These are phyloP conservation scores for Ctenochaetus hawaiiensis DNA, from an alignment of 2,797 vertebrate species.

Conservation along the genomic window DNA sequence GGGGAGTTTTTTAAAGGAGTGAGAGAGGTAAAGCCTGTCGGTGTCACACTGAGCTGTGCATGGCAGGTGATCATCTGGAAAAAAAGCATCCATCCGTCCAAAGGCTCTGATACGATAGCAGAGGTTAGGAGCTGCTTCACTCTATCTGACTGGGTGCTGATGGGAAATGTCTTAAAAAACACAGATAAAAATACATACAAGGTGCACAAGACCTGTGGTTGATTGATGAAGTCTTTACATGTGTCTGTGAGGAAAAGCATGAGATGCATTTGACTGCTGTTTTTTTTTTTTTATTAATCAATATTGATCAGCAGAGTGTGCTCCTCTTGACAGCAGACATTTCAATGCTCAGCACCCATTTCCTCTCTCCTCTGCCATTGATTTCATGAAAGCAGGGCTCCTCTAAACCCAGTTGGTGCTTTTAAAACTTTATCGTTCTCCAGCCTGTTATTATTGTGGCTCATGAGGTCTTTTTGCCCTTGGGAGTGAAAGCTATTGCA, in stretches of 20 bases:
- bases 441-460: constrained; percentile 49
- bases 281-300: constrained; percentile 74
- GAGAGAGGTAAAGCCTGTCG: constrained; percentile 20
- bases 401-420: constrained; percentile 59
- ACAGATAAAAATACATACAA: background rate
- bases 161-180: background rate
- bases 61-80: constrained; percentile 48
- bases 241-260: constrained; percentile 42
- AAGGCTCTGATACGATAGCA: constrained; percentile 3
- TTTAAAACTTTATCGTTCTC: constrained; percentile 70
- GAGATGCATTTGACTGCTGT: constrained; percentile 74
- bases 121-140: constrained; percentile 12
- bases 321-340: constrained; percentile 76
- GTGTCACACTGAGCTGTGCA: constrained; percentile 39
- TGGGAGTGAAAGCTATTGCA: constrained; percentile 50
- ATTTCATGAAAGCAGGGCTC: constrained; percentile 82
- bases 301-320: constrained; percentile 84
- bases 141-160: background rate
- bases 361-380: constrained; percentile 85
- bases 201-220: background rate
- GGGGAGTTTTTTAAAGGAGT: background rate
- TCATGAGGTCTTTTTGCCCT: constrained; percentile 54
- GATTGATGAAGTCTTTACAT: constrained; percentile 33
- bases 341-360: constrained; percentile 73
- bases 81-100: constrained; percentile 20